Evolutionary conservation across 2,113 vertebrate genomes (phyloP).

Genomic region (Hyla sarda): DNA sequence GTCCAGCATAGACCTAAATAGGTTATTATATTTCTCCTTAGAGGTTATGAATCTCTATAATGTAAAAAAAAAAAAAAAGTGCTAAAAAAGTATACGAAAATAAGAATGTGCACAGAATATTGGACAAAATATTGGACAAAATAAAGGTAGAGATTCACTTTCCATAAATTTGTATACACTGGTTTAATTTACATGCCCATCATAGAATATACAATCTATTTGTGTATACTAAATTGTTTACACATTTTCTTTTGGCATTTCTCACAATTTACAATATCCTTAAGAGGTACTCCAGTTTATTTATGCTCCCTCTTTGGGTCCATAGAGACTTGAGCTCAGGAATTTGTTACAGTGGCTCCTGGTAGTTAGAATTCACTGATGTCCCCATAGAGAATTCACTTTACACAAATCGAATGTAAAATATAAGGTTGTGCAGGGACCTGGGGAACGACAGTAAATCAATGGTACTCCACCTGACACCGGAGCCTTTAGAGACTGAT

Average conservation of each 20-base stretch:
- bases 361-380: background rate
- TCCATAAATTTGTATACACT: too few species aligned
- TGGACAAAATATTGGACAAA: too few species aligned
- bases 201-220: background rate
- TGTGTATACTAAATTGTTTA: background rate
- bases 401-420: slow-evolving; percentile 11
- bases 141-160: too few species aligned
- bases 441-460: background rate
- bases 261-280: background rate
- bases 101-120: too few species aligned
- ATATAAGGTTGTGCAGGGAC: background rate
- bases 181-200: background rate
- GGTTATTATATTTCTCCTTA: too few species aligned
- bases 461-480: background rate
- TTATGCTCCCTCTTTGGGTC: background rate
- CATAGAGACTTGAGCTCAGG: background rate
- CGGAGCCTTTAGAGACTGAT: background rate
- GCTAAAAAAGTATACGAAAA: too few species aligned
- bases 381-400: background rate
- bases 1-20: too few species aligned
- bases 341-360: background rate
- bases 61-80: too few species aligned
- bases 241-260: background rate
- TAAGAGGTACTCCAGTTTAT: background rate
- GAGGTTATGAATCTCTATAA: too few species aligned